Base-by-base conservation (phyloP, 2,888 invertebrate species). In the Craniophora ligustri region DNA sequence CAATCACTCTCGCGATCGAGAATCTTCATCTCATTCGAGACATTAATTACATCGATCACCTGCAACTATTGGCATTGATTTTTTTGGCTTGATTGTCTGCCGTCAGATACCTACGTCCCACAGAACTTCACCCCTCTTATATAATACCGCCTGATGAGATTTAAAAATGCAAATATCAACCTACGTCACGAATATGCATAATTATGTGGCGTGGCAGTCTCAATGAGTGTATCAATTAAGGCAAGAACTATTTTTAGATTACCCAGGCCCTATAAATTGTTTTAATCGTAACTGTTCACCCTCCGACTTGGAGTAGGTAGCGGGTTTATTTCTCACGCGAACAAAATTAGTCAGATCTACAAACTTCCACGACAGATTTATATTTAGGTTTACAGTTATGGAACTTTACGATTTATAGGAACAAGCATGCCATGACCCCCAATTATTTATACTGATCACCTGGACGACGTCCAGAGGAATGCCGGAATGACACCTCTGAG, bases 381-480 rank as follows among this genome's bases (percentile, higher is more conserved):
- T 55, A 55, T 51, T 44, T 38, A 51, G 30, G 45, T 18, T n/a
- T 31, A 48, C 19, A 41, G 35, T 39, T 59, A 64, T 54, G 45
- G 36, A 48, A 39, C 38, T 66, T 51, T 54, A 58, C 45, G 64
- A 66, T 69, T 66, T 67, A 53, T 63, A 66, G 57, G 54, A 38
- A 34, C 36, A 23, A 45, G 1, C 63, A 72, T 73, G 47, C 65
- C 58, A 67, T 69, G 69, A 75, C 63, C 71, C 66, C 56, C 64
- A 61, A 81, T 81, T 75, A 80, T 83, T 81, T 79, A 82, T 82
- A 86, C 78, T 75, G 78, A 81, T 76, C 73, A 82, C 74, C 89
- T 92, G 92, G 90, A 91, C 74, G 72, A 75, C 66, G 79, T 90
- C 91, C 91, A 92, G 82, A 73, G 82, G 85, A 85, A 87, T 87